Conservation (phyloP, 2,888 invertebrate genomes). For the Campoplex nolae region DNA sequence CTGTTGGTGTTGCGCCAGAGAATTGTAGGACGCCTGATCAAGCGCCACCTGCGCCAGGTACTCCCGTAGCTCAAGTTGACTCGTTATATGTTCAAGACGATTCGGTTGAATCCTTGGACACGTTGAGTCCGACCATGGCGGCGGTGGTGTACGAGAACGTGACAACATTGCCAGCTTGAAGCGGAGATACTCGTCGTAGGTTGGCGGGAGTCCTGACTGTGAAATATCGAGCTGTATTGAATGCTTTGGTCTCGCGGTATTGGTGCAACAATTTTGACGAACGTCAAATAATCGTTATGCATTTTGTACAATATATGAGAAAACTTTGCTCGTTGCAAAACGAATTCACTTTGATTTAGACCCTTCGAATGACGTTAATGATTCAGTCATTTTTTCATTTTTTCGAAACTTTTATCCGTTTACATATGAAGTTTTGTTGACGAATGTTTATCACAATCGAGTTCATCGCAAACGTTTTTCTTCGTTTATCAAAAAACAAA, state of each 20-base stretch:
- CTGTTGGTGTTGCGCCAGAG: constrained; percentile 71
- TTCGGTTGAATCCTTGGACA: constrained; percentile 72
- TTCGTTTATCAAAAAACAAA: too few species aligned
- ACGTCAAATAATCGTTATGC: background rate
- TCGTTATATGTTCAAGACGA: constrained; percentile 78
- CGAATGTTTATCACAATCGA: too few species aligned
- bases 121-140: constrained; percentile 82
- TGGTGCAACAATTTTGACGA: background rate
- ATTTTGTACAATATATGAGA: background rate
- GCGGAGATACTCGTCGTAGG: constrained; percentile 83
- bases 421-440: too few species aligned
- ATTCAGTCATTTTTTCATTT: too few species aligned
- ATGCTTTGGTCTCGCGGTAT: background rate
- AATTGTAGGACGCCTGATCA: constrained; percentile 72
- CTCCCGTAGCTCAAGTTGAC: constrained; percentile 79
- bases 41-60: constrained; percentile 78
- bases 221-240: constrained; percentile 39
- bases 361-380: background rate
- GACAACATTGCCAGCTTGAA: constrained; percentile 80
- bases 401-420: too few species aligned
- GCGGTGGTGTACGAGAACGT: constrained; percentile 83
- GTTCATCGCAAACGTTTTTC: too few species aligned
- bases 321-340: background rate
- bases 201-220: constrained; percentile 82
- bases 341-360: background rate